Evolutionary conservation across 2,888 invertebrate species (phyloP).

Genomic region (Callosobruchus maculatus): DNA sequence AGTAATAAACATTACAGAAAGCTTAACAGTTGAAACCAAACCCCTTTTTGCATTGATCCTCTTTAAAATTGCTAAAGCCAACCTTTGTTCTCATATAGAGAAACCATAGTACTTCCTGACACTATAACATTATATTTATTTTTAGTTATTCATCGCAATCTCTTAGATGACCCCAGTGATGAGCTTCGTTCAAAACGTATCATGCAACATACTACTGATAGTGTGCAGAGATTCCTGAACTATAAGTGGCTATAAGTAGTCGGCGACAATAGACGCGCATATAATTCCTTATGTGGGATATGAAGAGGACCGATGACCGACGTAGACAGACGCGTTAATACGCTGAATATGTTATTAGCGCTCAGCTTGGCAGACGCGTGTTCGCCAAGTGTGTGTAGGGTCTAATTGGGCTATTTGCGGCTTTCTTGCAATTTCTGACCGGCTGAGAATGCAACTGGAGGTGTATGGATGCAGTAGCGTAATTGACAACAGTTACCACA

Average conservation of each 20-base stretch:
- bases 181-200: too few species aligned
- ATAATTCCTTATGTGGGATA: background rate
- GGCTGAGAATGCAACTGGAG: constrained; percentile 39
- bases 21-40: too few species aligned
- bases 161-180: too few species aligned
- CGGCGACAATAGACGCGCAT: background rate
- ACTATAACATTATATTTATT: too few species aligned
- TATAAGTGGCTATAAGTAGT: background rate
- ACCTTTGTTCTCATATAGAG: too few species aligned
- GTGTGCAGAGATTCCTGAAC: background rate
- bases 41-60: too few species aligned
- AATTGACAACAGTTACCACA: background rate
- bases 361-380: background rate
- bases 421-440: constrained; percentile 28
- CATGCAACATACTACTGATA: too few species aligned
- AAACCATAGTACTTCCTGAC: too few species aligned
- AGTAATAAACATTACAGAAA: too few species aligned
- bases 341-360: constrained; percentile 37
- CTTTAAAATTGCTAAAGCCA: too few species aligned
- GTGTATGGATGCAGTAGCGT: constrained; percentile 17
- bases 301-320: background rate
- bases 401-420: constrained; percentile 34
- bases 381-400: constrained; percentile 18
- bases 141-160: too few species aligned
- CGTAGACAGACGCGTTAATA: constrained; percentile 19